A percentile compares a stretch with the other conserved stretches of the same genome.
Evolutionary conservation across 1,140 invertebrate genomes (phyloP).

Genomic region (Asbolus verrucosus): DNA sequence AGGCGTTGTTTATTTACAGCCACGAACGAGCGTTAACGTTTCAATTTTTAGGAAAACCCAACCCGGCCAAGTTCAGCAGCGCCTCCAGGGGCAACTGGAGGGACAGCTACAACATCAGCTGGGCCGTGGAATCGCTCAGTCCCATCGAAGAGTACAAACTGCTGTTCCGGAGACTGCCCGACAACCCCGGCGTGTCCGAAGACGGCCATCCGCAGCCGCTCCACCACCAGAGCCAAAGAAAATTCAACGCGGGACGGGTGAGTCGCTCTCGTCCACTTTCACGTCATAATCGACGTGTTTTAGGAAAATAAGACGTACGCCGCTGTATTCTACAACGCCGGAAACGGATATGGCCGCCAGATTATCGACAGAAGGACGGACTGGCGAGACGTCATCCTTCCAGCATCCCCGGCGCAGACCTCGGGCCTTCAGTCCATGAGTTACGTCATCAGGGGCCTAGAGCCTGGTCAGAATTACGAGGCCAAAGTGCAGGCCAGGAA

Average conservation of each 20-base stretch:
- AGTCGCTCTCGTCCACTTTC: no score
- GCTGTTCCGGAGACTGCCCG: conserved; percentile 72
- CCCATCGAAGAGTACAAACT: conserved; percentile 76
- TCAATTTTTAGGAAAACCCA: conserved; percentile 67
- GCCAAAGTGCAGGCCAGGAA: conserved; percentile 74
- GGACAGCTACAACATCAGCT: conserved; percentile 77
- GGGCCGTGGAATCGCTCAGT: conserved; percentile 74
- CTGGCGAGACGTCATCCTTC: conserved; percentile 73
- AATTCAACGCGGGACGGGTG: conserved; percentile 55
- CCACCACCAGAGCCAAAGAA: conserved; percentile 65
- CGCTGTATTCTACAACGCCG: conserved; percentile 54
- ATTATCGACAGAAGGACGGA: conserved; percentile 65
- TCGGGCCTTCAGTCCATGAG: conserved; percentile 70
- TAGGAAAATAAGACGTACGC: conserved; percentile 61
- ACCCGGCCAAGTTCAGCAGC: conserved; percentile 73
- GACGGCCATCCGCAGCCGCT: conserved; percentile 65
- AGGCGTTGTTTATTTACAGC: background rate
- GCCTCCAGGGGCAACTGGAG: conserved; percentile 71
- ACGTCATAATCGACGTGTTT: no score
- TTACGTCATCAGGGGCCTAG: conserved; percentile 71
- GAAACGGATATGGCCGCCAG: conserved; percentile 58
- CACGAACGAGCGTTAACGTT: background rate
- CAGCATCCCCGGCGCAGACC: conserved; percentile 63
- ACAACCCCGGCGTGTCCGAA: conserved; percentile 65
- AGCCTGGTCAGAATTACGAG: conserved; percentile 72